A percentile compares a stretch with the other conserved stretches of the same genome.
Conservation (phyloP, 2,113 vertebrate species). For the Hydrolagus affinis region DNA sequence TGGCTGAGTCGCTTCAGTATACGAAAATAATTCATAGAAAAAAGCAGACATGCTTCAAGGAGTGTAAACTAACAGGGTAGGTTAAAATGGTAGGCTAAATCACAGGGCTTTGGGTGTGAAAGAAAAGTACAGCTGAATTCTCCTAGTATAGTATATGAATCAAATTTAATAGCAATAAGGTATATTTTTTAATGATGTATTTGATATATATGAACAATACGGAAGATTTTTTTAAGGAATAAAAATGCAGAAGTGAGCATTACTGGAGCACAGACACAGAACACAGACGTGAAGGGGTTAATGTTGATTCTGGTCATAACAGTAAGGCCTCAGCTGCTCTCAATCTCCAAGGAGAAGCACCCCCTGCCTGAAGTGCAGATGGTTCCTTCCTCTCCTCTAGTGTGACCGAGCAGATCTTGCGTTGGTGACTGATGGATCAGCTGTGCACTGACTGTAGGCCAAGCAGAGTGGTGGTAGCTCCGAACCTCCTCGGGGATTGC, state of each 20-base stretch:
- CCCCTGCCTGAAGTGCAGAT: background rate
- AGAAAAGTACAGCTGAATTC: background rate
- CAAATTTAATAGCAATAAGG: background rate
- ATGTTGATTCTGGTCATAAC: background rate
- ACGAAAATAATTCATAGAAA: background rate
- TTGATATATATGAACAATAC: background rate
- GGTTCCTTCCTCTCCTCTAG: background rate
- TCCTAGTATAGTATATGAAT: background rate
- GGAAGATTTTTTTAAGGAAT: background rate
- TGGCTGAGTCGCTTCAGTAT: background rate
- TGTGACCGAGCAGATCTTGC: background rate
- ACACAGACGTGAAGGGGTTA: background rate
- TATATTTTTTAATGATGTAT: background rate
- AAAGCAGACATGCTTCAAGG: background rate
- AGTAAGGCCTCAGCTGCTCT: background rate
- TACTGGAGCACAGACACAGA: background rate
- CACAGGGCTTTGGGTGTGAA: background rate
- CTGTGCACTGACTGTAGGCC: conserved; percentile 26
- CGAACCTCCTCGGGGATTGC: background rate
- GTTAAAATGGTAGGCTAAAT: background rate
- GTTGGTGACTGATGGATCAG: background rate
- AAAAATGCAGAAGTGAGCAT: background rate
- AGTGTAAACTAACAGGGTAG: background rate
- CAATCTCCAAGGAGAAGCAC: background rate
- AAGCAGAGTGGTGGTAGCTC: conserved; percentile 34